Conservation (phyloP, 2,113 vertebrate species). For the Alexandromys fortis region DNA sequence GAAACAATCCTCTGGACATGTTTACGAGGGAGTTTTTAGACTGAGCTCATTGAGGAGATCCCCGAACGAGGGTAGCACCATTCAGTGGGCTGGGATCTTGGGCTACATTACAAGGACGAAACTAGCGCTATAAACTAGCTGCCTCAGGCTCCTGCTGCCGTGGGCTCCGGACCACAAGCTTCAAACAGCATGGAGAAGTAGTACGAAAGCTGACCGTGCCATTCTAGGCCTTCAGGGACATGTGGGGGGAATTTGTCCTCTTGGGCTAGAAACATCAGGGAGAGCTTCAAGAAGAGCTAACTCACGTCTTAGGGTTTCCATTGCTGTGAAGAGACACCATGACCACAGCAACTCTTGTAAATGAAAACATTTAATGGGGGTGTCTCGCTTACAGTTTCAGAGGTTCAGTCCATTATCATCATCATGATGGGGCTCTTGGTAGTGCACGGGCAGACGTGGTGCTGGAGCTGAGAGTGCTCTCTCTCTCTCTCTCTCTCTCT, state of each 20-base stretch:
- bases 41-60: not conserved
- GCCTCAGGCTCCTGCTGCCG: not conserved
- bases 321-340: not conserved
- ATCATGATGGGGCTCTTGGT: not conserved
- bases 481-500: too few species aligned
- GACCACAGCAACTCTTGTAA: not conserved
- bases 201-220: not conserved
- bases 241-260: not conserved
- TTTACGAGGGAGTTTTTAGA: not conserved
- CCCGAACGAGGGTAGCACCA: not conserved
- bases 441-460: accelerated
- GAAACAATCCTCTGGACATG: not conserved
- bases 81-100: too few species aligned
- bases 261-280: not conserved
- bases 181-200: not conserved
- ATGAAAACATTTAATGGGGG: not conserved
- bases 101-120: not conserved
- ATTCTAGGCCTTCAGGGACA: not conserved
- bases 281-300: not conserved
- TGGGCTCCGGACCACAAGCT: not conserved
- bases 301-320: not conserved
- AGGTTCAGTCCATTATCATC: not conserved
- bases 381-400: not conserved
- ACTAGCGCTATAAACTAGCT: not conserved
- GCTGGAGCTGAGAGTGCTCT: not conserved